Base-by-base conservation (phyloP, 2,797 vertebrate species). In the Fistularia commersonii region DNA sequence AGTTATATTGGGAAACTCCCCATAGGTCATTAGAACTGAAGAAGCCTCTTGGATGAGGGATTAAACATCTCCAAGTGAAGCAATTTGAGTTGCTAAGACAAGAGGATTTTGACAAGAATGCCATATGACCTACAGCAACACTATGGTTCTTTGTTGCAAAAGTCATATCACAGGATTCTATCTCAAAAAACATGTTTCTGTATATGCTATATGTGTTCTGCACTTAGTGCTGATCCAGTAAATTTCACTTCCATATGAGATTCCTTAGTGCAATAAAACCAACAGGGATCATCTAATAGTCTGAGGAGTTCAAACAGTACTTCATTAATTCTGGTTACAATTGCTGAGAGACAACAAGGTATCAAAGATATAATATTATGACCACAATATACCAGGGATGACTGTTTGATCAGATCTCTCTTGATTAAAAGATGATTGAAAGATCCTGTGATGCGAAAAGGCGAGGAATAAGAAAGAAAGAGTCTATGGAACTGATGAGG, bases 211-310 rank as follows among this genome's bases (percentile, higher is more conserved):
- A 23, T 23, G 23, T 23, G 23, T 4, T 23, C 23, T 23, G 23
- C 23, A 23, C 23, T 23, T 23, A 23, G 23, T 23, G 23, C 23
- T 23, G 23, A 23, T 23, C 23, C 23, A 23, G 4, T 23, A 23
- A 23, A 9, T 11, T 4, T 11, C 39, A 41, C 39, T 41, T 5
- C 6, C 8, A 11, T 41, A 11, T 5, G 7, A 11, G 52, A 71
- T 50, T 51, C 44, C 65, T 61, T 13, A 11, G 50, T 50, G 45
- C 60, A 31, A 51, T 11, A 37, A 44, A 52, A 54, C 54, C 72
- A 67, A 51, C 41, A 8, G 66, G 66, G 56, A 74, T 64, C 59
- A 61, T 55, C 48, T 64, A 52, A 59, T 61, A 54, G 45, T 45
- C 66, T 41, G 54, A 56, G 64, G 63, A 57, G 48, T 68, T 71